Conservation (phyloP, 2,797 vertebrate genomes). For the Crypturellus tataupa region DNA sequence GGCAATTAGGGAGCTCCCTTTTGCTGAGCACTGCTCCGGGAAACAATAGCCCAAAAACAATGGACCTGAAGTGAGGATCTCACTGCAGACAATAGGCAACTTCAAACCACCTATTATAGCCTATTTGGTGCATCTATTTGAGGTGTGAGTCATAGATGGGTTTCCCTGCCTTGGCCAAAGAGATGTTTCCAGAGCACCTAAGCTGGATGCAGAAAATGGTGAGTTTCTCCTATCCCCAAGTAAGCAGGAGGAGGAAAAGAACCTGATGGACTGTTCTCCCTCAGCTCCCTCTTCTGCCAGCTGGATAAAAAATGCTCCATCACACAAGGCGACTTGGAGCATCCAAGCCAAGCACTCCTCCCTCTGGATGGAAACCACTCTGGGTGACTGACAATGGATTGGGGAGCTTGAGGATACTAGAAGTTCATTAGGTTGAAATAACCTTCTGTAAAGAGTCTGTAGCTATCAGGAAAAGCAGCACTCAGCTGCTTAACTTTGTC, state of each 20-base stretch:
- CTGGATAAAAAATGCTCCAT: background rate
- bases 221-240: background rate
- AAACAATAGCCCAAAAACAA: slow-evolving; percentile 54
- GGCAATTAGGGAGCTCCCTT: slow-evolving; percentile 59
- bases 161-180: background rate
- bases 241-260: background rate
- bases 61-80: background rate
- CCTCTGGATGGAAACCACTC: slow-evolving; percentile 40
- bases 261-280: background rate
- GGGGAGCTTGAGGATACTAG: slow-evolving; percentile 2
- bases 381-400: background rate
- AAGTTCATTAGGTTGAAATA: slow-evolving; percentile 62
- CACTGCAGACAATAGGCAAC: slow-evolving; percentile 45
- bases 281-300: background rate
- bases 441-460: background rate
- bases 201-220: background rate
- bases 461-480: slow-evolving; percentile 28
- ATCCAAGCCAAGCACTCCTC: background rate
- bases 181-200: slow-evolving; percentile 46
- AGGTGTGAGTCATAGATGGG: slow-evolving; percentile 37
- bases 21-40: background rate
- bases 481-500: slow-evolving; percentile 28
- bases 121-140: slow-evolving; percentile 24
- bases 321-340: fast-evolving
- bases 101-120: slow-evolving; percentile 41